A percentile compares a stretch with the other conserved stretches of the same genome.
These are phyloP conservation scores for Melanchra persicariae DNA, from an alignment of 2,888 invertebrate genomes.

Conservation along the genomic window DNA sequence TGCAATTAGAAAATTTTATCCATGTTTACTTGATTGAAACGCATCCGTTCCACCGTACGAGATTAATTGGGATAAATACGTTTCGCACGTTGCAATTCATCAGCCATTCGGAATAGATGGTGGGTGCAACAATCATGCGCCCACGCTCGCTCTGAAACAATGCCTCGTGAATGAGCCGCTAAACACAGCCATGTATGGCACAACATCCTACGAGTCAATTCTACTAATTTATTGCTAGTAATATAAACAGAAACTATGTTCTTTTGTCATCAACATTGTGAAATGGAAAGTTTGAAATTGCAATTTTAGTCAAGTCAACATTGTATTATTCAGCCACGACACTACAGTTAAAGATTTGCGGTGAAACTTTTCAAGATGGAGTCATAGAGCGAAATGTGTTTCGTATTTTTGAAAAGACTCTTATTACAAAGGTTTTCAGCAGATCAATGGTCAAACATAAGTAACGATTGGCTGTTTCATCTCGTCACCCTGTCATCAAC, in stretches of 20 bases:
- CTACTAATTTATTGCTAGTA: slow-evolving; percentile 72
- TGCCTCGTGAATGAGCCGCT: slow-evolving; percentile 76
- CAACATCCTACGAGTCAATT: slow-evolving; percentile 76
- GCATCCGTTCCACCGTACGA: slow-evolving; percentile 73
- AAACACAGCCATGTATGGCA: slow-evolving; percentile 77
- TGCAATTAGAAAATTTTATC: slow-evolving; percentile 8
- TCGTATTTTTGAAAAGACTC: background rate
- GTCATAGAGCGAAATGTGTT: background rate
- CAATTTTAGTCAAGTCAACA: slow-evolving; percentile 43
- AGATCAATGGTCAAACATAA: background rate
- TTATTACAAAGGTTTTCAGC: background rate
- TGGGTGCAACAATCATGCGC: slow-evolving; percentile 86
- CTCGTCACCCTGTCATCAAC: slow-evolving; percentile 6
- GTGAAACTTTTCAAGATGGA: background rate
- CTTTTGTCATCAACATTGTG: slow-evolving; percentile 60
- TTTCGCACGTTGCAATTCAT: slow-evolving; percentile 83
- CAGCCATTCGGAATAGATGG: slow-evolving; percentile 75
- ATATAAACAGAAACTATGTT: slow-evolving; percentile 60
- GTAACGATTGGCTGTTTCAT: background rate
- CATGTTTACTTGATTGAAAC: slow-evolving; percentile 63
- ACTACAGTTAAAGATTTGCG: slow-evolving; percentile 5
- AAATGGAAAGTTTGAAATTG: slow-evolving; percentile 59
- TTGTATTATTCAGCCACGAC: slow-evolving; percentile 24
- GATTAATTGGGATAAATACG: slow-evolving; percentile 84
- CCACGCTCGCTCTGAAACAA: slow-evolving; percentile 83